These are phyloP conservation scores for Ceratosolen fusciceps DNA, from an alignment of 1,140 invertebrate species.

Conservation along the genomic window DNA sequence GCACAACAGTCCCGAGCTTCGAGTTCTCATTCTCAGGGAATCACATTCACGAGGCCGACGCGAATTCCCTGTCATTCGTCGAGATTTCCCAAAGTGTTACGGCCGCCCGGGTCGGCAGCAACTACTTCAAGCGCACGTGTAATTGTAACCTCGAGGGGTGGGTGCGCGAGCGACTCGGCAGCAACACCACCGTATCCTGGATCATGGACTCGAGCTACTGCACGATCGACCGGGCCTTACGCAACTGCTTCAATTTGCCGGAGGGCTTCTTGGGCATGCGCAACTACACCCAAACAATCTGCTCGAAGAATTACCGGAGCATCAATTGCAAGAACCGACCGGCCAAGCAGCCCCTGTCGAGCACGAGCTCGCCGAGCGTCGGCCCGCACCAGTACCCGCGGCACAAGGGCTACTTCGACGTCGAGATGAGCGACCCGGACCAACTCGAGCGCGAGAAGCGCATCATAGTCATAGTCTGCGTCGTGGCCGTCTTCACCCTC, in stretches of 20 bases:
- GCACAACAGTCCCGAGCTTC: constrained; percentile 60
- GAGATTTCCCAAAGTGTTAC: constrained; percentile 70
- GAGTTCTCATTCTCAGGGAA: constrained; percentile 77
- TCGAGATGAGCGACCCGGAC: constrained; percentile 67
- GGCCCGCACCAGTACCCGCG: constrained; percentile 66
- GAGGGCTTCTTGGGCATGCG: constrained; percentile 76
- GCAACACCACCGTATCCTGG: constrained; percentile 61
- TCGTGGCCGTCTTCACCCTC: constrained; percentile 70
- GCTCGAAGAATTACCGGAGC: constrained; percentile 66
- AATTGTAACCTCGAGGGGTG: constrained; percentile 75
- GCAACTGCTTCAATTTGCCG: constrained; percentile 76
- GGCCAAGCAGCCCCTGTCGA: constrained; percentile 58
- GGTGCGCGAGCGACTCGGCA: constrained; percentile 71
- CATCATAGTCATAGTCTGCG: constrained; percentile 70
- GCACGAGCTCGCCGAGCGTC: constrained; percentile 65
- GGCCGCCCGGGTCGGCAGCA: constrained; percentile 73
- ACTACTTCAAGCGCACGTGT: constrained; percentile 76
- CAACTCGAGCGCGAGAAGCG: constrained; percentile 67
- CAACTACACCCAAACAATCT: constrained; percentile 76
- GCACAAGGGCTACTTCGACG: constrained; percentile 65
- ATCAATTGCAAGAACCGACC: constrained; percentile 62
- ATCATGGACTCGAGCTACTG: constrained; percentile 76
- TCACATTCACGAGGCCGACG: constrained; percentile 72
- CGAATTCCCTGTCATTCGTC: constrained; percentile 73
- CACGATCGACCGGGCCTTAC: constrained; percentile 73